Percentiles rank a stretch among this genome's conserved stretches.
Evolutionary conservation across 2,888 invertebrate species (phyloP).

Genomic region (Hedychridium roseum): DNA sequence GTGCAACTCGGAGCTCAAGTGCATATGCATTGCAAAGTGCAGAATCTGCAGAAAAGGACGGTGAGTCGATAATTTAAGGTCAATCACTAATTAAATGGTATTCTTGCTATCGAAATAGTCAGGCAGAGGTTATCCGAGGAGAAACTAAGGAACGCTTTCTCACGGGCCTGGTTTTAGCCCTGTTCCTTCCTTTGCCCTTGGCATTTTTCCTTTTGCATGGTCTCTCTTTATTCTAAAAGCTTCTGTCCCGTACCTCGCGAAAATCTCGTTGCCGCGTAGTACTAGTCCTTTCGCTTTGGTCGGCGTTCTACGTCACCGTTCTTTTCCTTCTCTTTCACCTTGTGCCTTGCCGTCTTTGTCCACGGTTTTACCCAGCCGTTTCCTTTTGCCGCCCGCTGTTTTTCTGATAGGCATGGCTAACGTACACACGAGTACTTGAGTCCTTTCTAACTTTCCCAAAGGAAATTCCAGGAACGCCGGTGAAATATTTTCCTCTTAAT

Average conservation of each 20-base stretch:
- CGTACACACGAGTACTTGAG: constrained; percentile 3
- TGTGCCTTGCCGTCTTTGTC: constrained; percentile 1
- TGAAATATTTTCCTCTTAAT: constrained; percentile 45
- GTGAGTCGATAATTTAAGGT: too few relatives aligned
- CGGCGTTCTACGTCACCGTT: background rate
- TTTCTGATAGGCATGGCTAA: background rate
- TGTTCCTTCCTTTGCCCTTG: constrained; percentile 2
- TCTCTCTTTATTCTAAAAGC: constrained; percentile 26
- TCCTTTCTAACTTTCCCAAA: constrained; percentile 29
- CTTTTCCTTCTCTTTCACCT: constrained; percentile 9
- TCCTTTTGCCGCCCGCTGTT: constrained; percentile 2
- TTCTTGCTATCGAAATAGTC: too few relatives aligned
- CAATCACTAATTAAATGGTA: too few relatives aligned
- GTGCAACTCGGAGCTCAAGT: constrained; percentile 67
- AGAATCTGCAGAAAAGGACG: constrained; percentile 65
- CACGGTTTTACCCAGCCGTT: constrained; percentile 6
- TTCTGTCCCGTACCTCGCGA: constrained; percentile 15
- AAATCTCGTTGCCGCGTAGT: constrained; percentile 20
- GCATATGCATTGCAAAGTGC: constrained; percentile 66
- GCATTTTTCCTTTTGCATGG: background rate
- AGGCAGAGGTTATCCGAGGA: too few relatives aligned
- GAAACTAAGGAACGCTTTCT: too few relatives aligned
- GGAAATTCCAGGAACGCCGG: constrained; percentile 34
- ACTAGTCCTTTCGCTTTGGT: background rate
- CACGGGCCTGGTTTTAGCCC: constrained; percentile 1